These are phyloP conservation scores for Sebastes oblongus DNA, from an alignment of 2,797 vertebrate genomes.

Conservation along the genomic window DNA sequence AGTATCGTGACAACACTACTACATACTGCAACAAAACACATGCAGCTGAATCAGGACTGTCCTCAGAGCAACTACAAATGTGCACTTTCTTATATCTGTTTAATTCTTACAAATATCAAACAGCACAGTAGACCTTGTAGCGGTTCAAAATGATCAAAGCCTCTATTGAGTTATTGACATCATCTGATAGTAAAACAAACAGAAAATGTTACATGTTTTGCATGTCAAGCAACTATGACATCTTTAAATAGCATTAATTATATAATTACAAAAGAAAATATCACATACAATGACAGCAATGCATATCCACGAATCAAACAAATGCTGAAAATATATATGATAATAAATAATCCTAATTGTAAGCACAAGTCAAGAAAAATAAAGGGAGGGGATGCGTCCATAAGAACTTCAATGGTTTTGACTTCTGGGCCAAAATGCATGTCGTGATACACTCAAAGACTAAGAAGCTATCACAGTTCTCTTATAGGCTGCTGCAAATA, in stretches of 20 bases:
- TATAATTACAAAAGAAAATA: slow-evolving; percentile 85
- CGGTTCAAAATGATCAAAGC: slow-evolving; percentile 81
- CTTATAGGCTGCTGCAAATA: slow-evolving; percentile 61
- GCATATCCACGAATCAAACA: slow-evolving; percentile 81
- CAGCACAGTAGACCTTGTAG: slow-evolving; percentile 79
- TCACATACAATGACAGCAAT: slow-evolving; percentile 83
- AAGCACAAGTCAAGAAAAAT: slow-evolving; percentile 71
- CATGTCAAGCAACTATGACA: slow-evolving; percentile 81
- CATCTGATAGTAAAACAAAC: slow-evolving; percentile 79
- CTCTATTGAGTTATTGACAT: slow-evolving; percentile 83
- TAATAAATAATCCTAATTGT: slow-evolving; percentile 86
- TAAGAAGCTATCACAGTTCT: slow-evolving; percentile 65
- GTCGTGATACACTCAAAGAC: slow-evolving; percentile 57
- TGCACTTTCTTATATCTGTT: slow-evolving; percentile 68
- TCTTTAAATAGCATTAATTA: slow-evolving; percentile 85
- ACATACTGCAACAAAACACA: neutral
- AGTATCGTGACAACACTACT: too few species aligned
- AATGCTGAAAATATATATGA: slow-evolving; percentile 84
- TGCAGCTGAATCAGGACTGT: neutral
- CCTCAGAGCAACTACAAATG: slow-evolving; percentile 25
- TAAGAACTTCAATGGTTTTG: slow-evolving; percentile 62
- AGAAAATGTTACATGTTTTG: slow-evolving; percentile 80
- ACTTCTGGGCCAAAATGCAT: slow-evolving; percentile 67
- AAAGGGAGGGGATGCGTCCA: slow-evolving; percentile 39
- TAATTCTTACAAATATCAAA: slow-evolving; percentile 80